A percentile compares a stretch with the other conserved stretches of the same genome.
Conservation (phyloP, 2,888 invertebrate species). For the Drosophila kuntzei region DNA sequence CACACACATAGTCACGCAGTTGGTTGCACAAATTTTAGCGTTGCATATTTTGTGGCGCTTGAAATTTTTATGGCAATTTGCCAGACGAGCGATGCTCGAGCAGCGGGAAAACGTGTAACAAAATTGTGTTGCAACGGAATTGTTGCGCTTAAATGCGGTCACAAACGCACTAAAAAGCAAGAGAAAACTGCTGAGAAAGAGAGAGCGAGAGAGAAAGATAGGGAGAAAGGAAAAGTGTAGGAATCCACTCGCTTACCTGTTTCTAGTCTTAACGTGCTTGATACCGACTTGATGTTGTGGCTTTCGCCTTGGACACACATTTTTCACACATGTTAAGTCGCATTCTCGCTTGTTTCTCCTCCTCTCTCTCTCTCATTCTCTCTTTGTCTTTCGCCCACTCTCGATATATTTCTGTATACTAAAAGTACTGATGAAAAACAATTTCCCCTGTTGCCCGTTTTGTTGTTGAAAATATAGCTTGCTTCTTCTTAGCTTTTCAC, state of each 20-base stretch:
- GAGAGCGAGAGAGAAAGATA: not conserved
- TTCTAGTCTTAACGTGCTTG: constrained; percentile 25
- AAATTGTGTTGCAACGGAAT: constrained; percentile 46
- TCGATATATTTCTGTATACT: not conserved
- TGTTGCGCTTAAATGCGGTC: constrained; percentile 67
- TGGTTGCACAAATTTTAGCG: constrained; percentile 65
- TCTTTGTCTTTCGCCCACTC: not conserved
- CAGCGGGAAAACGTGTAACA: constrained; percentile 26
- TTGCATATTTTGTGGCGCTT: constrained; percentile 79
- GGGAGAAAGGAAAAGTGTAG: not conserved
- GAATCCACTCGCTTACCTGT: constrained; percentile 26
- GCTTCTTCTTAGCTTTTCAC: constrained; percentile 8
- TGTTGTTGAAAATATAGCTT: constrained; percentile 62
- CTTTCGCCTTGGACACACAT: constrained; percentile 66
- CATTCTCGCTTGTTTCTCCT: not conserved
- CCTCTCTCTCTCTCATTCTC: not conserved
- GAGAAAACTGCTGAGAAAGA: not conserved
- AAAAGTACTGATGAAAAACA: constrained; percentile 21
- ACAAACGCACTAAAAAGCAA: constrained; percentile 28
- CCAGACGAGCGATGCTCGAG: constrained; percentile 64
- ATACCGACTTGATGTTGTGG: constrained; percentile 39
- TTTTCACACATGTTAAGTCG: constrained; percentile 50
- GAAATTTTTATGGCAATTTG: constrained; percentile 81
- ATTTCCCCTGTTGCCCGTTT: constrained; percentile 12
- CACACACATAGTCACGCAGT: constrained; percentile 31